Evolutionary conservation across 1,140 invertebrate species (phyloP), one percentile per base, ranked within the genome.

Genomic region (Monomorium pharaonis): DNA sequence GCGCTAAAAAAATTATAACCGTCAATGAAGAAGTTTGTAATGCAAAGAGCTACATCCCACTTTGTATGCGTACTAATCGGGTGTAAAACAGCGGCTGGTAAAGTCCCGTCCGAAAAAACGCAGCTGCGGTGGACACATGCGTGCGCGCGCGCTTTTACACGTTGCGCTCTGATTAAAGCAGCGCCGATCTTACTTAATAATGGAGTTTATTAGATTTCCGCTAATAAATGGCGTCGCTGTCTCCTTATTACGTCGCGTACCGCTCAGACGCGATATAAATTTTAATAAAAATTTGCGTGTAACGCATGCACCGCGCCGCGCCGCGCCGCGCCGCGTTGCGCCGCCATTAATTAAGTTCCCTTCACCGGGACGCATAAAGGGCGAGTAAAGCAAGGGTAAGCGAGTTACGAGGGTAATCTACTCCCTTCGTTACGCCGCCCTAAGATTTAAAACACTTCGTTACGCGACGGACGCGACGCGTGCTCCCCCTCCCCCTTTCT

Each of bases 151-250:
- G 37, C 37, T 37, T 37, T 6, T 37, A 37, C 37, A 5, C 56
- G 47, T 14, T 74, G 74, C 69, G 33, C 63, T 72, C 54, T 89
- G 77, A 90, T 90, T 81, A 90, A 81, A 30, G 63, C 72, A 77
- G 85, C 77, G n/a, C 65, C 88, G 49, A 87, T 90, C 81, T 89
- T 83, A 74, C 56, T 88, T 90, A 90, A 90, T 90, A 90, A 86
- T 70, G 18, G 24, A 18, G 77, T 89, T 90, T 90, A 88, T 83
- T 88, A 84, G 84, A 51, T 69, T 60, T 37, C 54, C 42, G 51
- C 51, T 90, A 90, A 90, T 86, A 88, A 83, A 90, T 80, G 76
- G 10, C 0, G 56, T 49, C 30, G 42, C 21, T 75, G 69, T 88
- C 47, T 87, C 10, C 70, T 88, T 88, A 90, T 88, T 90, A 85